Conservation (phyloP, 2,888 invertebrate species). For the Nemapogon koenigi region DNA sequence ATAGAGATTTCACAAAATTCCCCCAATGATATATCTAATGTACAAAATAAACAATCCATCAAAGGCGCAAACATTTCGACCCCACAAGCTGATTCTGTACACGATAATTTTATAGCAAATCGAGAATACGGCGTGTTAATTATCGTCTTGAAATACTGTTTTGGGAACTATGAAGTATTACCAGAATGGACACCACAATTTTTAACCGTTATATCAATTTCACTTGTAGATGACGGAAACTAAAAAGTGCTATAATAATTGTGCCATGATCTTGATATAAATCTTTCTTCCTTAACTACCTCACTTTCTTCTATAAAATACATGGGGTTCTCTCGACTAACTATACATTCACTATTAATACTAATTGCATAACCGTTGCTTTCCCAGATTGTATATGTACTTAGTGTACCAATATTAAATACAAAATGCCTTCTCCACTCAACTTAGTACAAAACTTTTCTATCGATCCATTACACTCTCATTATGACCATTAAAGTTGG, state of each 20-base stretch:
- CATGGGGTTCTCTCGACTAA: no score
- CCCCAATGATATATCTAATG: not conserved
- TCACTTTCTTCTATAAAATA: no score
- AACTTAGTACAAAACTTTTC: no score
- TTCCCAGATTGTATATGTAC: no score
- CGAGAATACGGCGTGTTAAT: not conserved
- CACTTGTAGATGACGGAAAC: not conserved
- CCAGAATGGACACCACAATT: no score
- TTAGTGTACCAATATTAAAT: not conserved
- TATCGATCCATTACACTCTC: not conserved
- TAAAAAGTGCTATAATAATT: not conserved
- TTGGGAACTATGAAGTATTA: no score
- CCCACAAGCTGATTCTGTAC: not conserved
- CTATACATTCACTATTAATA: no score
- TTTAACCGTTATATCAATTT: not conserved
- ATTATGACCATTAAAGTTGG: not conserved
- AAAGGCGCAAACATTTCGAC: not conserved
- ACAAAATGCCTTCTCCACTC: conserved; percentile 1
- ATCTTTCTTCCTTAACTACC: no score
- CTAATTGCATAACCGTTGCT: no score
- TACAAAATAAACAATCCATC: not conserved
- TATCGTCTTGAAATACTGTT: not conserved
- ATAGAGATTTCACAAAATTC: conserved; percentile 2
- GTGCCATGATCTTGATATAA: not conserved
- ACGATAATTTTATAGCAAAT: conserved; percentile 5